Evolutionary conservation across 2,113 vertebrate genomes (phyloP), one percentile per base, ranked within the genome.

Genomic region (Gallinago media): DNA sequence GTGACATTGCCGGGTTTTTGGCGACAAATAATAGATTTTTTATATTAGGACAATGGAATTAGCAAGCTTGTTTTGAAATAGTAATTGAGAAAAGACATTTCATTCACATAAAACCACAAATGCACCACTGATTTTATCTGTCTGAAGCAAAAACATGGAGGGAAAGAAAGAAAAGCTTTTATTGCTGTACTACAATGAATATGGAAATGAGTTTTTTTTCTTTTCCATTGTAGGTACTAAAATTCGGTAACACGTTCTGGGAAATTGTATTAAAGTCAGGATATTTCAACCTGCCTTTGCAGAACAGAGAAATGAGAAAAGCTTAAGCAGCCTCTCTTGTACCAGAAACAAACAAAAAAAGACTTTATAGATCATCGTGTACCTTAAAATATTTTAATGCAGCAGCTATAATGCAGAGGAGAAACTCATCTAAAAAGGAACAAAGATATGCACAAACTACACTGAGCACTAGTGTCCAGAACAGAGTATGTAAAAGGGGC

Each of bases 91-190:
- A 61, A 59, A 68, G 26, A 91, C 15, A 79, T 75, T 88, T 86
- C 61, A 85, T 88, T 85, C 82, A 75, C 19, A 50, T 65, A 73
- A 87, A 93, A 34, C 67, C 83, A 92, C 76, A 93, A 85, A 70
- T 12, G 27, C 65, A 71, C 18, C 88, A 68, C 25, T 89, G 74
- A 92, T 94, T 77, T 67, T 86, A 93, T 81, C 73, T 59, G 23
- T 82, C 38, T 55, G 49, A 84, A 66, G 82, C 5, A 85, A 94
- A 93, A 93, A 54, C 50, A 78, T 18, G 18, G 36, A 75, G 22
- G 13, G 52, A 85, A 89, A 44, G 42, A 77, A 85, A 83, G 46
- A 83, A 88, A 80, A 85, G 49, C 32, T 75, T 77, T 77, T 91
- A 86, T 50, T 84, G 31, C 49, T 82, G 42, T 42, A 81, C 20